These are phyloP conservation scores for Polydrusus cervinus DNA, from an alignment of 2,888 invertebrate genomes.

Conservation along the genomic window DNA sequence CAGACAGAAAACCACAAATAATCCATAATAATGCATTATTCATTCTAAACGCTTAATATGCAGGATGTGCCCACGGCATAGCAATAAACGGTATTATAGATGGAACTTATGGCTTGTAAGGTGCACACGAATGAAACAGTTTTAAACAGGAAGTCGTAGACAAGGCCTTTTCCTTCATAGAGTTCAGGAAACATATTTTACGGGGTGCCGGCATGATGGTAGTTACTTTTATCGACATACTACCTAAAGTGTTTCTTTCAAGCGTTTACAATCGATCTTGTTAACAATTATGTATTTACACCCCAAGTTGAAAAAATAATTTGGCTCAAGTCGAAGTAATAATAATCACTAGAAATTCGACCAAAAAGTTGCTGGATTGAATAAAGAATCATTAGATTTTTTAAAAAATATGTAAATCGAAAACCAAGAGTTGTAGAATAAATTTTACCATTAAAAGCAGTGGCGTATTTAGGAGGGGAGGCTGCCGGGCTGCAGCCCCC, in stretches of 20 bases:
- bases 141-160: slow-evolving; percentile 35
- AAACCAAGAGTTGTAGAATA: no score
- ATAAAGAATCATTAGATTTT: no score
- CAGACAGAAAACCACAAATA: background rate
- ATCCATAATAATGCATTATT: slow-evolving; percentile 29
- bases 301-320: no score
- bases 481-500: no score
- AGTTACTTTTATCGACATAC: background rate
- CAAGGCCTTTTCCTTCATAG: background rate
- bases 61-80: slow-evolving; percentile 46
- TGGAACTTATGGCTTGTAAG: slow-evolving; percentile 17
- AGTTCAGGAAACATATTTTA: slow-evolving; percentile 18
- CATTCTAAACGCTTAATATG: slow-evolving; percentile 41
- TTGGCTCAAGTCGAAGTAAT: no score
- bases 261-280: no score
- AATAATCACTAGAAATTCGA: no score
- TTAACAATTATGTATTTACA: no score
- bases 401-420: no score
- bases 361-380: no score
- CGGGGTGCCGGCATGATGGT: slow-evolving; percentile 8
- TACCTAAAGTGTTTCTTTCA: background rate
- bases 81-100: slow-evolving; percentile 40
- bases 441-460: no score
- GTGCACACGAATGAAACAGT: slow-evolving; percentile 26
- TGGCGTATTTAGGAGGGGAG: no score